Evolutionary conservation across 2,113 vertebrate genomes (phyloP).

Genomic region (Tympanuchus pallidicinctus): DNA sequence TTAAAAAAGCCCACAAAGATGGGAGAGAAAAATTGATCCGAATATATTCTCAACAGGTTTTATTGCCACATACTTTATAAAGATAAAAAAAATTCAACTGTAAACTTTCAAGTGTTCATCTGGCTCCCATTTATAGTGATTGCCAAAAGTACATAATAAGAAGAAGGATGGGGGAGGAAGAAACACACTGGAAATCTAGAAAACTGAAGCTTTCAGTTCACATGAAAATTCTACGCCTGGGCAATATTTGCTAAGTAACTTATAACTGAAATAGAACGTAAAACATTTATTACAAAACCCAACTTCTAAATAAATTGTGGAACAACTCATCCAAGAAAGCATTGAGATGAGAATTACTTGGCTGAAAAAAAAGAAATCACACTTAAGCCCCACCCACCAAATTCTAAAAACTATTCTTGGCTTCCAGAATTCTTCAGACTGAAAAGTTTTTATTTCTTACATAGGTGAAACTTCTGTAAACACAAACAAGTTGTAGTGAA

Average conservation of each 20-base stretch:
- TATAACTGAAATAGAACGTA: neutral
- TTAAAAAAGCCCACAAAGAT: neutral
- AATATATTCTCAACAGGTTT: neutral
- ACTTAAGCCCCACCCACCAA: neutral
- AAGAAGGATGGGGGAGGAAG: conserved; percentile 12
- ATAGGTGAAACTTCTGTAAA: neutral
- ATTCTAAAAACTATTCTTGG: neutral
- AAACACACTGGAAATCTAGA: conserved; percentile 28
- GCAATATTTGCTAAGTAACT: neutral
- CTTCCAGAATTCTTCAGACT: neutral
- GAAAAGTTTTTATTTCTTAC: neutral
- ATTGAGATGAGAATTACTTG: neutral
- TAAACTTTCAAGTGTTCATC: conserved; percentile 34
- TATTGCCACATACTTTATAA: conserved; percentile 3
- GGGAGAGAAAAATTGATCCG: neutral
- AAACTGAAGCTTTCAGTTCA: conserved; percentile 2
- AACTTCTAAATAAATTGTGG: neutral
- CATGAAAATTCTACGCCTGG: conserved; percentile 15
- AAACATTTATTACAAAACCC: neutral
- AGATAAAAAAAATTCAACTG: conserved; percentile 2
- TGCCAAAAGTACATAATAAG: conserved; percentile 20
- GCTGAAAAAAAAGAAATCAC: conserved; percentile 6
- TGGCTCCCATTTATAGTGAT: conserved; percentile 53
- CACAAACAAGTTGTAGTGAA: neutral
- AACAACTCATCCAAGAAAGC: neutral